Conservation (phyloP, 2,113 vertebrate genomes). For the Chamaetylas fuelleborni region DNA sequence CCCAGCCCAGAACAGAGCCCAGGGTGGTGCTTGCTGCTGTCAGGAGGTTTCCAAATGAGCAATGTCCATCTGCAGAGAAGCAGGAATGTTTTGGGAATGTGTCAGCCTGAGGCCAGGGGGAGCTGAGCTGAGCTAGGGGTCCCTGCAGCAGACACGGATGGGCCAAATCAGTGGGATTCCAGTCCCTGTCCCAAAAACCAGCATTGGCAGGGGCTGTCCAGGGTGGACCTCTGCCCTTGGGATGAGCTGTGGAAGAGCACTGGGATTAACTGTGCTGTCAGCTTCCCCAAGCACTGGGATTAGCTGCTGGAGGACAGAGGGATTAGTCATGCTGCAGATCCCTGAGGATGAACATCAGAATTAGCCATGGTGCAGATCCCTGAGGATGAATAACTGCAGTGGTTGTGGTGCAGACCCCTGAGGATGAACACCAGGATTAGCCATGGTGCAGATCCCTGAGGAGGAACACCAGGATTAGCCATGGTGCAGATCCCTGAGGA, state of each 20-base stretch:
- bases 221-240: not conserved
- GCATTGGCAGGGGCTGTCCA: fast-evolving
- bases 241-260: too few species aligned
- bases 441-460: not conserved
- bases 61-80: not conserved
- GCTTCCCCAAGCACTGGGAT: fast-evolving
- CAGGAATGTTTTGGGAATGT: not conserved
- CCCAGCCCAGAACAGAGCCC: not conserved
- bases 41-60: not conserved
- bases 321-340: not conserved
- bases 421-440: not conserved
- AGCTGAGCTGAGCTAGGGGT: too few species aligned
- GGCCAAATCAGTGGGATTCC: not conserved
- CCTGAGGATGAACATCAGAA: fast-evolving
- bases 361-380: fast-evolving
- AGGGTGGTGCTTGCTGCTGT: not conserved
- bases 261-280: not conserved
- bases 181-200: not conserved
- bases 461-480: fast-evolving
- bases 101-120: not conserved
- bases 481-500: fast-evolving
- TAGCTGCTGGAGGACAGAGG: not conserved
- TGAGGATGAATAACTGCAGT: fast-evolving
- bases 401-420: not conserved
- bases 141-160: fast-evolving